Conservation (phyloP, 2,797 vertebrate genomes). For the Lepilemur ruficaudatus region DNA sequence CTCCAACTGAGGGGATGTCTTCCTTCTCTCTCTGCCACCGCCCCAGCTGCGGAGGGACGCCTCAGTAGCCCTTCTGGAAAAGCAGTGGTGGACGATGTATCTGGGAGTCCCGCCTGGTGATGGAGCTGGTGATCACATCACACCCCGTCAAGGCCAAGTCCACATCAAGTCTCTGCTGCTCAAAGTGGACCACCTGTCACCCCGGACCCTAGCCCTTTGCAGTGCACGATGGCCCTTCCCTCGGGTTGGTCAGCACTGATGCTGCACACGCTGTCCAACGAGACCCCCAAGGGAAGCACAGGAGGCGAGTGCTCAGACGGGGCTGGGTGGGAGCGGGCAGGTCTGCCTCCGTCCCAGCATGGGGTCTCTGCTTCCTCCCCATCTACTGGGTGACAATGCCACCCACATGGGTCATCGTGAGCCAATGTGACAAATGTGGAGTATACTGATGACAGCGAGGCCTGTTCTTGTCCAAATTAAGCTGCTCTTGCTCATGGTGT, state of each 20-base stretch:
- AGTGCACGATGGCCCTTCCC: fast-evolving
- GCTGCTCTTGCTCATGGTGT: background rate
- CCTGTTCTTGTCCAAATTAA: background rate
- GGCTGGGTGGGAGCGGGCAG: background rate
- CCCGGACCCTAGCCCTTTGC: background rate
- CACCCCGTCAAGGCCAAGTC: background rate
- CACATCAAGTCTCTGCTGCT: background rate
- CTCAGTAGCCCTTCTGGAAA: background rate
- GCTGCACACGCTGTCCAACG: background rate
- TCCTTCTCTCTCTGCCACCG: background rate
- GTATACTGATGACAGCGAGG: background rate
- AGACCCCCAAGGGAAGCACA: background rate
- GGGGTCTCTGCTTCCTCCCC: background rate
- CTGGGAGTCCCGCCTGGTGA: too few species aligned
- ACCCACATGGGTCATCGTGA: background rate
- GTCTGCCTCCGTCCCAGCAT: background rate
- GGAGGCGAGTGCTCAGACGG: background rate
- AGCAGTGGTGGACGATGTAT: background rate
- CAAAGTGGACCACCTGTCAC: background rate
- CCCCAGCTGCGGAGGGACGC: background rate
- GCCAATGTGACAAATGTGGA: background rate
- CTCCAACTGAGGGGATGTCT: background rate
- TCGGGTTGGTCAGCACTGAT: background rate
- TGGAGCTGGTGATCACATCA: background rate
- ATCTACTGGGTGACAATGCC: background rate